phyloP scores from a whole-genome alignment of 2,797 vertebrate species.

The Heteromormyrus szaboi region DNA sequence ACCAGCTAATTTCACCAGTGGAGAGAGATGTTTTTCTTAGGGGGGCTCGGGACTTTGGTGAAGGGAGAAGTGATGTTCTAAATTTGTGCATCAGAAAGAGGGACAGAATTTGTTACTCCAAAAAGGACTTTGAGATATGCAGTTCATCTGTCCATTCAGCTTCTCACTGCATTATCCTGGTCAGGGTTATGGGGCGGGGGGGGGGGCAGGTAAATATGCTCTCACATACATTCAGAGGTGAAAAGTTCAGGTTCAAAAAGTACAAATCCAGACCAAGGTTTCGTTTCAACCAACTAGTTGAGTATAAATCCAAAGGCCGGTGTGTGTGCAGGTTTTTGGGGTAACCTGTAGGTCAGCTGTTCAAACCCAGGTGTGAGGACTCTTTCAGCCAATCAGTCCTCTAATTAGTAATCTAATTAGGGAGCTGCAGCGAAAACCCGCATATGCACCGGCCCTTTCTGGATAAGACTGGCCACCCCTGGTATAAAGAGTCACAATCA shows the following conservation, averaged over 20 bases:
- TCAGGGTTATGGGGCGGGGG: neutral
- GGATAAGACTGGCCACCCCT: neutral
- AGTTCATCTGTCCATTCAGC: neutral
- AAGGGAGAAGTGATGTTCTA: neutral
- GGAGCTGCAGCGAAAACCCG: no score
- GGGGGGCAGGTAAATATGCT: neutral
- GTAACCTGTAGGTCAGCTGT: neutral
- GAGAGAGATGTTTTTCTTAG: neutral
- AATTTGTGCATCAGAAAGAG: neutral
- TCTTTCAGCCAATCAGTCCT: no score
- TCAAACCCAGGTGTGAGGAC: neutral
- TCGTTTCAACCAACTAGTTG: neutral
- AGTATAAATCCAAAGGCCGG: neutral
- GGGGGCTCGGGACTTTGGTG: neutral
- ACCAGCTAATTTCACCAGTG: neutral
- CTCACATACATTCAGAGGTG: neutral
- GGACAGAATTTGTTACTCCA: neutral
- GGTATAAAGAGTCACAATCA: neutral
- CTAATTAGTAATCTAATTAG: no score
- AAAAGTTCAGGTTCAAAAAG: neutral
- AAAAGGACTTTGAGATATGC: neutral
- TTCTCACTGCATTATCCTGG: neutral
- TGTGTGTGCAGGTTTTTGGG: neutral
- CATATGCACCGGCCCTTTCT: neutral
- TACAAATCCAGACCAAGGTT: neutral